These are phyloP conservation scores for Triplophysa siluroides DNA, from an alignment of 2,113 vertebrate species.

Conservation along the genomic window DNA sequence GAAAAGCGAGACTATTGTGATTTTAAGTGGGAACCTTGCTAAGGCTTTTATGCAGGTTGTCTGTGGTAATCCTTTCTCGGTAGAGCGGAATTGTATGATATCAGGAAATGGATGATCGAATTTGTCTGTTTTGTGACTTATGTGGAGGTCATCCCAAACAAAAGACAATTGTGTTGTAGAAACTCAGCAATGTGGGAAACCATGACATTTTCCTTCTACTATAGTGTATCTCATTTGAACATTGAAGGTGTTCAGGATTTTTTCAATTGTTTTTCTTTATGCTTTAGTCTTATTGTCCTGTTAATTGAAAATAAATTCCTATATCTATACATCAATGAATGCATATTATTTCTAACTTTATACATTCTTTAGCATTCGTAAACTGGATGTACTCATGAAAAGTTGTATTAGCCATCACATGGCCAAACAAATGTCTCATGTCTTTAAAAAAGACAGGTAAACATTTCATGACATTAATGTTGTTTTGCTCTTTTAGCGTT, in stretches of 20 bases:
- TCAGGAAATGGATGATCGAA: neutral
- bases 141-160: neutral
- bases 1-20: slow-evolving; percentile 37
- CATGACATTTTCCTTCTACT: neutral
- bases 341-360: no score
- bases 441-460: slow-evolving; percentile 26
- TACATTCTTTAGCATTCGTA: neutral
- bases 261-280: no score
- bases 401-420: neutral
- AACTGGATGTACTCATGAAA: neutral
- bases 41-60: slow-evolving; percentile 48
- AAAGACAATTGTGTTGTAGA: neutral
- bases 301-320: no score
- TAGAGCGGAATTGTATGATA: neutral
- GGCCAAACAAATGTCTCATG: neutral
- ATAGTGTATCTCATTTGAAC: no score
- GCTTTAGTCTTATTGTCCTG: no score
- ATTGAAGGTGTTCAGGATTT: no score
- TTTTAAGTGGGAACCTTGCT: slow-evolving; percentile 43
- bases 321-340: no score
- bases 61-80: neutral
- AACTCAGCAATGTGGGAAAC: neutral
- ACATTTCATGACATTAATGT: slow-evolving; percentile 38
- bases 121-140: neutral
- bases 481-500: slow-evolving; percentile 13